Conservation (phyloP, 1,140 invertebrate genomes). For the Notospermus geniculatus region DNA sequence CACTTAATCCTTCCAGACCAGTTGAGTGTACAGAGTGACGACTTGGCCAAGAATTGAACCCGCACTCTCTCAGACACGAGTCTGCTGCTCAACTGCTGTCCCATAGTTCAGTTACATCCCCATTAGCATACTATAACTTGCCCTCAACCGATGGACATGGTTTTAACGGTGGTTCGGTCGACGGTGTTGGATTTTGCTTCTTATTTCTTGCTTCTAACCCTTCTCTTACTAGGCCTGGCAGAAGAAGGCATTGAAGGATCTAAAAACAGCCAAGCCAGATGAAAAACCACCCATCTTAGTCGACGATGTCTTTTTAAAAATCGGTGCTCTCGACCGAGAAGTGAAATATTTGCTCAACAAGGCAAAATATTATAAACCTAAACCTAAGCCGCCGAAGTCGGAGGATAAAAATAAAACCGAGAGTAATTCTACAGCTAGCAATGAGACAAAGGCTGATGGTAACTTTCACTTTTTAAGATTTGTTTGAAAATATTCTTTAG, state of each 20-base stretch:
- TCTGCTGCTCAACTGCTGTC: too few relatives aligned
- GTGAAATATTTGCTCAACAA: slow-evolving; percentile 92
- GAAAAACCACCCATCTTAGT: slow-evolving; percentile 78
- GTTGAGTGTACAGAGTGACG: too few relatives aligned
- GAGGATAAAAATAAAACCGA: slow-evolving; percentile 21
- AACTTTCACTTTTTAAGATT: too few relatives aligned
- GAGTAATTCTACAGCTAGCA: slow-evolving; percentile 27
- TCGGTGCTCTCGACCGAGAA: slow-evolving; percentile 81
- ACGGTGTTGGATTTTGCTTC: background rate
- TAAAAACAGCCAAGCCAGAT: slow-evolving; percentile 67
- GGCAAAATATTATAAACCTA: slow-evolving; percentile 61
- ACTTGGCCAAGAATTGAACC: too few relatives aligned
- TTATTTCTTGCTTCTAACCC: slow-evolving; percentile 2
- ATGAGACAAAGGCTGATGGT: background rate
- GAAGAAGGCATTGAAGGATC: slow-evolving; percentile 63
- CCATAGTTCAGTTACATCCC: too few relatives aligned
- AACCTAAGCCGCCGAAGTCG: slow-evolving; percentile 36
- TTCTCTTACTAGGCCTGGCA: slow-evolving; percentile 61
- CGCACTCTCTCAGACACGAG: too few relatives aligned
- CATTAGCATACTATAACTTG: too few relatives aligned
- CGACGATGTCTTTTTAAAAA: slow-evolving; percentile 81
- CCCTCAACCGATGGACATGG: too few relatives aligned
- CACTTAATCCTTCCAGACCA: too few relatives aligned
- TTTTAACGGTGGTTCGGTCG: too few relatives aligned
- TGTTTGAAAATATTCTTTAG: too few relatives aligned